These are phyloP conservation scores for Torymus tubicola DNA, from an alignment of 2,888 invertebrate species.

Conservation along the genomic window DNA sequence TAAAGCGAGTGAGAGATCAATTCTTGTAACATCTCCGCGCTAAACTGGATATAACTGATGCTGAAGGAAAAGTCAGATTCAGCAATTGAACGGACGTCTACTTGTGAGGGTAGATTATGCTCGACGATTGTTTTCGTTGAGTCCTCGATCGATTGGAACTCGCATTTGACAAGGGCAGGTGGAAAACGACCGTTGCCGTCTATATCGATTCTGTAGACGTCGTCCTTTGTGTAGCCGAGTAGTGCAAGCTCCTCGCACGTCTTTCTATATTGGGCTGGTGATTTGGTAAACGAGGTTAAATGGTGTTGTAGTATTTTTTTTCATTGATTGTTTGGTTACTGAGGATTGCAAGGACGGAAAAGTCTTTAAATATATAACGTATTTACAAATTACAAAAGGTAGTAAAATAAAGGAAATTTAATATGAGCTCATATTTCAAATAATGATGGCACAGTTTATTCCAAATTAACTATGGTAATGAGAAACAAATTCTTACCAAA, in stretches of 20 bases:
- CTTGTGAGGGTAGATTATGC: conserved; percentile 93
- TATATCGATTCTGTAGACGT: conserved; percentile 94
- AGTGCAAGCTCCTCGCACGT: conserved; percentile 95
- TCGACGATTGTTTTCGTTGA: conserved; percentile 92
- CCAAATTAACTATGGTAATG: not conserved
- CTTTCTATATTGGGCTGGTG: conserved; percentile 88
- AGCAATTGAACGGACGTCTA: conserved; percentile 88
- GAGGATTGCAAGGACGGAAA: too few species aligned
- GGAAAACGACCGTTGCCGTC: conserved; percentile 95
- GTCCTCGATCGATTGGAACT: conserved; percentile 92
- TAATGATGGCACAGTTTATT: not conserved
- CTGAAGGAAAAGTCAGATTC: conserved; percentile 90
- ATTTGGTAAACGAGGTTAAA: conserved; percentile 11
- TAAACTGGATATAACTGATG: conserved; percentile 92
- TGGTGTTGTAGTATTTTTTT: too few species aligned
- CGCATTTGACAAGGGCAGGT: conserved; percentile 93
- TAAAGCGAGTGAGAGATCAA: conserved; percentile 92
- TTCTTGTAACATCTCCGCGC: conserved; percentile 93
- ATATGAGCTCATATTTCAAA: too few species aligned
- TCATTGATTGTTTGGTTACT: too few species aligned
- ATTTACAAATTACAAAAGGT: too few species aligned
- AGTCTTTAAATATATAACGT: too few species aligned
- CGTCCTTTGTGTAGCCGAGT: conserved; percentile 91
- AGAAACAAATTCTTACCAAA: conserved; percentile 80
- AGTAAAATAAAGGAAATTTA: too few species aligned